Evolutionary conservation across 2,888 invertebrate genomes (phyloP).

Genomic region (Malthinus flaveolus): DNA sequence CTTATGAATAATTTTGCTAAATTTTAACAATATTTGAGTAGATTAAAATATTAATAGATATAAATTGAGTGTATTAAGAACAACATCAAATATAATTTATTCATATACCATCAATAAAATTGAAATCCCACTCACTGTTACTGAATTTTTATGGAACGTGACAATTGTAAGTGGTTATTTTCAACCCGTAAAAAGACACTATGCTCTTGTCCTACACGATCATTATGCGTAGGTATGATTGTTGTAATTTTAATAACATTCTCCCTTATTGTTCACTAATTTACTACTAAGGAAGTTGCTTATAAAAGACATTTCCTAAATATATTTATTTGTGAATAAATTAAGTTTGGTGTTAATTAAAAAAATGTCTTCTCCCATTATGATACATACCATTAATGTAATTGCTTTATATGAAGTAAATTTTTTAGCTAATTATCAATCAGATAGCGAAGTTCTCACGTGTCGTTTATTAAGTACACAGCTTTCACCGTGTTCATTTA

Average conservation of each 20-base stretch:
- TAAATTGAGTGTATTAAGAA: conserved; percentile 13
- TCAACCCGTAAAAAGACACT: conserved; percentile 17
- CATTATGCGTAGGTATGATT: conserved; percentile 18
- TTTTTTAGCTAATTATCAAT: too few species aligned
- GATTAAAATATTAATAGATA: too few species aligned
- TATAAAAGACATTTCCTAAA: neutral
- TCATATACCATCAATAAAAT: conserved; percentile 24
- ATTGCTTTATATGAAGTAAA: too few species aligned
- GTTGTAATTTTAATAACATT: conserved; percentile 17
- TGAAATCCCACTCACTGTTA: conserved; percentile 21
- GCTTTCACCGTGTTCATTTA: too few species aligned
- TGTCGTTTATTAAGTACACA: too few species aligned
- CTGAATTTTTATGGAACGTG: conserved; percentile 13
- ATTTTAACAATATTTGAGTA: too few species aligned
- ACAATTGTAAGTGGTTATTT: conserved; percentile 19
- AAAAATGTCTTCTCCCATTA: too few species aligned
- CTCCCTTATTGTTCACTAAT: conserved; percentile 19
- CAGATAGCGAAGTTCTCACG: too few species aligned
- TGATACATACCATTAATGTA: too few species aligned
- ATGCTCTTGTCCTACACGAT: conserved; percentile 15
- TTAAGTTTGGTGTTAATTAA: too few species aligned
- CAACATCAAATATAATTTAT: conserved; percentile 21
- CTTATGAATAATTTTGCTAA: too few species aligned
- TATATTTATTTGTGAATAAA: neutral
- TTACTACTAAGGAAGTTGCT: conserved; percentile 8